A percentile compares a stretch with the other conserved stretches of the same genome.
Conservation (phyloP, 2,888 invertebrate species). For the Xestia sexstrigata region DNA sequence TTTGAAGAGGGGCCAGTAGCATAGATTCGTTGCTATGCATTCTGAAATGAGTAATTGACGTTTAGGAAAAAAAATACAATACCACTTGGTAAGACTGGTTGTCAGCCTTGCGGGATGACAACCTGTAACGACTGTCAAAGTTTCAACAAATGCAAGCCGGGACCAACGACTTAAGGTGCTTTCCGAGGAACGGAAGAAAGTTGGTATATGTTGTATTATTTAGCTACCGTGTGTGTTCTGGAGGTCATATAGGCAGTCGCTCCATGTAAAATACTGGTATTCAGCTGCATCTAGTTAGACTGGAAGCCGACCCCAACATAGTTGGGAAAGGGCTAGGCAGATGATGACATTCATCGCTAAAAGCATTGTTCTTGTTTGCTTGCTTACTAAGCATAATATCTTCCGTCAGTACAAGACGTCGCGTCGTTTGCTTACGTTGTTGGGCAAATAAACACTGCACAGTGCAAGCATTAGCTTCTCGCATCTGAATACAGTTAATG, state of each 20-base stretch:
- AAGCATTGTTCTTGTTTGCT: conserved; percentile 26
- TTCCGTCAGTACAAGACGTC: conserved; percentile 8
- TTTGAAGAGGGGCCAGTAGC: background rate
- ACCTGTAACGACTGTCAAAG: background rate
- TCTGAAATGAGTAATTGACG: background rate
- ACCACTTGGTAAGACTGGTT: background rate
- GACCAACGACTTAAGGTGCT: background rate
- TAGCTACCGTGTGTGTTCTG: no score
- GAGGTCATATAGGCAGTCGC: no score
- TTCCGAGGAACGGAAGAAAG: background rate
- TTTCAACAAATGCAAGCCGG: background rate
- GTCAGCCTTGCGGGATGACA: background rate
- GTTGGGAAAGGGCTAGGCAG: no score
- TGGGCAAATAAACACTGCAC: conserved; percentile 48
- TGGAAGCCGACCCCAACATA: no score
- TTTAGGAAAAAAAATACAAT: background rate
- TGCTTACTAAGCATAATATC: conserved; percentile 32
- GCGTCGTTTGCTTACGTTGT: conserved; percentile 24
- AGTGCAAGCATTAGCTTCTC: conserved; percentile 45
- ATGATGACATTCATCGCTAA: background rate
- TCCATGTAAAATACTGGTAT: no score
- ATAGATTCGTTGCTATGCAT: background rate
- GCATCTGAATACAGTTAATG: conserved; percentile 51
- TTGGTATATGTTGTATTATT: no score
- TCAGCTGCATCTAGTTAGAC: no score